A percentile compares a stretch with the other conserved stretches of the same genome.
These are phyloP conservation scores for Papilio glaucus DNA, from an alignment of 1,140 invertebrate genomes.

Conservation along the genomic window DNA sequence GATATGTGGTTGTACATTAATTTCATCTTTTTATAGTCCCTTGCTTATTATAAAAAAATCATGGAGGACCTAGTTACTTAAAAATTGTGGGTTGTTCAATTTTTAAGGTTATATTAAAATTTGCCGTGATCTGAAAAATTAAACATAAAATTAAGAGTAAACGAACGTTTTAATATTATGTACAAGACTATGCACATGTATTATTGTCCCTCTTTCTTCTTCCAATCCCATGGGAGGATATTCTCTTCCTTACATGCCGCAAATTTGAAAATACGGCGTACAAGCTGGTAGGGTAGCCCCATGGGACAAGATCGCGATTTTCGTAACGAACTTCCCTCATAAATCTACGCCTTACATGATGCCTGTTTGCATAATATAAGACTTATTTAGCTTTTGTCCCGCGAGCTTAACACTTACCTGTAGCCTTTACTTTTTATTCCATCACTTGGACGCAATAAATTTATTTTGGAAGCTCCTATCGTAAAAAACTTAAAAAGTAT, in stretches of 20 bases:
- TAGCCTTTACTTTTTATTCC: conserved; percentile 23
- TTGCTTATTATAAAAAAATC: too few species aligned
- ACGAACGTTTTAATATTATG: background rate
- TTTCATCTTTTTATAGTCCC: too few species aligned
- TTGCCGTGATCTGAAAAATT: too few species aligned
- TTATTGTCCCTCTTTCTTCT: conserved; percentile 54
- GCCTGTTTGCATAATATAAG: conserved; percentile 82
- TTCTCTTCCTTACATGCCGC: conserved; percentile 36
- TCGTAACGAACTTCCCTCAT: conserved; percentile 77
- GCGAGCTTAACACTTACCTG: conserved; percentile 70
- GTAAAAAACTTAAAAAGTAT: background rate
- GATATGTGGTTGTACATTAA: too few species aligned
- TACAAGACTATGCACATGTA: conserved; percentile 29
- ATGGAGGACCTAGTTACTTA: too few species aligned
- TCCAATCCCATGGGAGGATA: conserved; percentile 43
- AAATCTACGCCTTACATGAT: conserved; percentile 82
- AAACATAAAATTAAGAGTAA: too few species aligned
- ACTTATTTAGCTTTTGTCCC: conserved; percentile 80
- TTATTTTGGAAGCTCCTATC: background rate
- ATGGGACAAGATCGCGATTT: conserved; percentile 65
- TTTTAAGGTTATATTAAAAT: too few species aligned
- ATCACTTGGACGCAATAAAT: background rate
- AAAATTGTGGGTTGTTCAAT: too few species aligned
- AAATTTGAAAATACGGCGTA: conserved; percentile 67
- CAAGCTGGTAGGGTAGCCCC: conserved; percentile 64